These are phyloP conservation scores for Falcaria lacertinaria DNA, from an alignment of 2,888 invertebrate species.

Conservation along the genomic window DNA sequence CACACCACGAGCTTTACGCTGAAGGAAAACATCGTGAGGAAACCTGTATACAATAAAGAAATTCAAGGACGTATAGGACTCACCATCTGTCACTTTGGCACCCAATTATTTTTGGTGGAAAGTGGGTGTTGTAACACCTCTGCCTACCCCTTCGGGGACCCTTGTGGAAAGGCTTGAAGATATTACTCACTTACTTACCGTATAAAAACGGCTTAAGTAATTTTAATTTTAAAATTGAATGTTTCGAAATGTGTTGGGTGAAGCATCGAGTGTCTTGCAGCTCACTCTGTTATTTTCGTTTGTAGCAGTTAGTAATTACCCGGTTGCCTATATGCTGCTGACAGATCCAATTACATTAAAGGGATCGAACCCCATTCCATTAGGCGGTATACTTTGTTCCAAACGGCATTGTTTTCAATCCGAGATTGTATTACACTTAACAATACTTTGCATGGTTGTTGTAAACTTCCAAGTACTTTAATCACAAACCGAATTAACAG, in stretches of 20 bases:
- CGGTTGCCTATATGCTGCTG: constrained; percentile 61
- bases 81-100: no score
- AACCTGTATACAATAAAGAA: no score
- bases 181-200: no score
- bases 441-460: constrained; percentile 6
- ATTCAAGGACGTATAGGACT: no score
- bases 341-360: constrained; percentile 74
- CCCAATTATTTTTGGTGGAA: no score
- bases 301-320: constrained; percentile 67
- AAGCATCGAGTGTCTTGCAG: constrained; percentile 46
- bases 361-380: constrained; percentile 57
- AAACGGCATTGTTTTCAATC: constrained; percentile 43
- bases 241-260: constrained; percentile 8
- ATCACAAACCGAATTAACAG: constrained; percentile 19
- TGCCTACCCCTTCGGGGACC: no score
- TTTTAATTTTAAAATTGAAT: no score
- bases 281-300: constrained; percentile 59
- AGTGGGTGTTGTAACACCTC: no score
- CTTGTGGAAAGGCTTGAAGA: no score
- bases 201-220: no score
- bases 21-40: no score
- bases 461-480: neutral
- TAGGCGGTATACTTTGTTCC: constrained; percentile 46
- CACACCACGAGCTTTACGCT: no score
- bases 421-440: constrained; percentile 24